Evolutionary conservation across 2,113 vertebrate species (phyloP).

Genomic region (Malurus melanocephalus): DNA sequence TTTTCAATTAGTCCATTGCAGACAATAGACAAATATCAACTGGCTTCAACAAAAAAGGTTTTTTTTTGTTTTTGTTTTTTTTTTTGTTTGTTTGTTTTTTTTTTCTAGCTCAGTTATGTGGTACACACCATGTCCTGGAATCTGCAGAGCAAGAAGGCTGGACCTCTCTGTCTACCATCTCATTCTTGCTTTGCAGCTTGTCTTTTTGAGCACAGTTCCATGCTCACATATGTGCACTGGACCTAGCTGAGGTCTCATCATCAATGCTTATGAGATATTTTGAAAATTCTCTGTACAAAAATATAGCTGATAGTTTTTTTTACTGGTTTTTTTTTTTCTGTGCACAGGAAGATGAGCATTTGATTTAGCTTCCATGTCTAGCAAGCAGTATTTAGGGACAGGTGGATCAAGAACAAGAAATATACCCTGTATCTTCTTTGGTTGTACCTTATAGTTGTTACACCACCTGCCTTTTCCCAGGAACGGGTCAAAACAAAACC

Average conservation of each 20-base stretch:
- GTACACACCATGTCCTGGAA: neutral
- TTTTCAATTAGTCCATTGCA: neutral
- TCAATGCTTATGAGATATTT: neutral
- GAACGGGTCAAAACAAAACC: neutral
- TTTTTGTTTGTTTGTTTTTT: neutral
- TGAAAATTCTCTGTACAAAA: neutral
- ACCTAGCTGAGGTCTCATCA: neutral
- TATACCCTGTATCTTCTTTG: neutral
- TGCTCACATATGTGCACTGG: neutral
- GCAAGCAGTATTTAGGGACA: neutral
- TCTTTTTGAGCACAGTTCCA: neutral
- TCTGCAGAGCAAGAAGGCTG: neutral
- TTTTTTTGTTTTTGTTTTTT: neutral
- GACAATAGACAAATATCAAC: neutral
- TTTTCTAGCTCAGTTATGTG: neutral
- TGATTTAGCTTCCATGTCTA: neutral
- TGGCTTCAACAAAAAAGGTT: neutral
- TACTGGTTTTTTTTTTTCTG: neutral
- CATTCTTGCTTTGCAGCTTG: neutral
- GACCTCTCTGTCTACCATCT: neutral
- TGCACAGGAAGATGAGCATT: neutral
- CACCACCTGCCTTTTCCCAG: neutral
- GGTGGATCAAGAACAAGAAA: neutral
- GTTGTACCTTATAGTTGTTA: neutral
- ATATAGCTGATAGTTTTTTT: neutral